These are phyloP conservation scores for Todiramphus chloris DNA, from an alignment of 2,113 vertebrate species.

Conservation along the genomic window DNA sequence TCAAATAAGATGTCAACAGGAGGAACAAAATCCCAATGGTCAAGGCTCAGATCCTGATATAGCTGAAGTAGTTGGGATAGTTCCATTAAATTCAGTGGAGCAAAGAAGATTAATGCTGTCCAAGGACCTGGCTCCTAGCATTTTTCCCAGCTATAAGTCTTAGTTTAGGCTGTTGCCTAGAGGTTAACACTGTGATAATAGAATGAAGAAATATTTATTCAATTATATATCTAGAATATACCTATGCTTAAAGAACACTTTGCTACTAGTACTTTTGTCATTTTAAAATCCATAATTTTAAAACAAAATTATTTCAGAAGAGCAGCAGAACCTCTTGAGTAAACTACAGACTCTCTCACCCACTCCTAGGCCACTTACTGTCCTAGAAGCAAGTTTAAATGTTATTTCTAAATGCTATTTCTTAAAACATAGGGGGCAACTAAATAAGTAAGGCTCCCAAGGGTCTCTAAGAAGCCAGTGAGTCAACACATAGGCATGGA, in stretches of 20 bases:
- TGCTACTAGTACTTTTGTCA: slow-evolving; percentile 27
- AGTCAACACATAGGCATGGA: slow-evolving; percentile 69
- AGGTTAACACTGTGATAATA: slow-evolving; percentile 74
- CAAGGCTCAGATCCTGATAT: neutral
- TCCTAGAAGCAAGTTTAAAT: slow-evolving; percentile 68
- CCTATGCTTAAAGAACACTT: slow-evolving; percentile 49
- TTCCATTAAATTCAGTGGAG: neutral
- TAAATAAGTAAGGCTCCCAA: slow-evolving; percentile 73
- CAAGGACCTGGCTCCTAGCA: neutral
- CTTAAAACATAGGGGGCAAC: slow-evolving; percentile 63
- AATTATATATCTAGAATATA: neutral
- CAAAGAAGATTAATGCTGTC: neutral
- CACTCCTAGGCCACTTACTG: slow-evolving; percentile 68
- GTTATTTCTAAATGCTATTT: slow-evolving; percentile 59
- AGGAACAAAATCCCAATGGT: neutral
- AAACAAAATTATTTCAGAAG: slow-evolving; percentile 61
- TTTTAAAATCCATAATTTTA: slow-evolving; percentile 29
- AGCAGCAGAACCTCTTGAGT: slow-evolving; percentile 68
- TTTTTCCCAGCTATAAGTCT: slow-evolving; percentile 42
- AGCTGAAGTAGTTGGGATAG: neutral
- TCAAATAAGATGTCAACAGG: slow-evolving; percentile 42
- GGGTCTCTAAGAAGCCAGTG: slow-evolving; percentile 73
- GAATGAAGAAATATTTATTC: slow-evolving; percentile 59
- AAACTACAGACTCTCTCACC: slow-evolving; percentile 56
- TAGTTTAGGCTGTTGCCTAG: slow-evolving; percentile 66